phyloP scores from a whole-genome alignment of 2,113 vertebrate species.

The Camelus bactrianus region DNA sequence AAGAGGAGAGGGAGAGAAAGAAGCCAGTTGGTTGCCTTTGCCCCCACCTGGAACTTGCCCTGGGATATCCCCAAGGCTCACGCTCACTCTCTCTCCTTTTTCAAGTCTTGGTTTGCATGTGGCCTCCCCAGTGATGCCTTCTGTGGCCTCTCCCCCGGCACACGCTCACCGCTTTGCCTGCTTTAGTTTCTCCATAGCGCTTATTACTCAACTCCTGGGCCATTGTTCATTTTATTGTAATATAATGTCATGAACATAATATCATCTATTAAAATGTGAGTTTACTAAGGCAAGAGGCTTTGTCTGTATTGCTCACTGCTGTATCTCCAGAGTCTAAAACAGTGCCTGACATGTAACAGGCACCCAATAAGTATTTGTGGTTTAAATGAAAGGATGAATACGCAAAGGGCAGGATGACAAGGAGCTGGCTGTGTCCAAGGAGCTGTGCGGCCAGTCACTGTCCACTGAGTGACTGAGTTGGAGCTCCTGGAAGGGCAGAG shows the following conservation, averaged over 20 bases:
- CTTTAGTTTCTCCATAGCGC: background rate
- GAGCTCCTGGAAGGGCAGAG: background rate
- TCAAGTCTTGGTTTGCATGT: background rate
- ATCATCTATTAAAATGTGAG: background rate
- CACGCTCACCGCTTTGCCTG: background rate
- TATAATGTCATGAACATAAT: no score
- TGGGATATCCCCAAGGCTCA: accelerated
- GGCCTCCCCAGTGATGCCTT: background rate
- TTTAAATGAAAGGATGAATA: background rate
- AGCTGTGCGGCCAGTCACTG: no score
- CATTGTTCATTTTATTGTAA: background rate
- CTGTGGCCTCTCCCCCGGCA: background rate
- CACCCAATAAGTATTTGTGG: background rate
- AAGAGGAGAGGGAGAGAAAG: background rate
- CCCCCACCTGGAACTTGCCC: background rate
- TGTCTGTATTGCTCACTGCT: background rate
- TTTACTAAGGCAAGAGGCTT: background rate
- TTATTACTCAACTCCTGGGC: background rate
- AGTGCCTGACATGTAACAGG: background rate
- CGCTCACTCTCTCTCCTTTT: background rate
- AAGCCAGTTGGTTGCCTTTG: no score
- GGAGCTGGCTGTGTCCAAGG: background rate
- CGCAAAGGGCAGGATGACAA: background rate
- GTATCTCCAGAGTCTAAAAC: background rate
- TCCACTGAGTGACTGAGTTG: background rate